Conservation (phyloP, 2,113 vertebrate species). For the Eolophus roseicapilla region DNA sequence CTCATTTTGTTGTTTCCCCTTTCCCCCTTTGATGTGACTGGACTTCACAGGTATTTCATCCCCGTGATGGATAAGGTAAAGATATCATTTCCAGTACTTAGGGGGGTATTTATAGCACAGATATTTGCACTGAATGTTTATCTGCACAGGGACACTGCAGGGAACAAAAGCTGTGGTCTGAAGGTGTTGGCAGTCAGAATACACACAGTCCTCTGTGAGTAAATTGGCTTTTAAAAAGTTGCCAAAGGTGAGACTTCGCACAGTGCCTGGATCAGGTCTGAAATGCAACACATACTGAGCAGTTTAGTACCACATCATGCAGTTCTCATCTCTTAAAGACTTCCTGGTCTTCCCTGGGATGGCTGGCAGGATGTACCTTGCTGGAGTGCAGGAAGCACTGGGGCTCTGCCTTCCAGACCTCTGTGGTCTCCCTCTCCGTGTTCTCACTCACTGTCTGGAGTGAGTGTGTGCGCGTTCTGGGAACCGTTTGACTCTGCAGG, state of each 20-base stretch:
- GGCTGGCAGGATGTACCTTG: not conserved
- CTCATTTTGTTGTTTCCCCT: not conserved
- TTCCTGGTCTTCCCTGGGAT: not conserved
- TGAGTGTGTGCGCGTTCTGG: too few species aligned
- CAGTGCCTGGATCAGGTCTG: not conserved
- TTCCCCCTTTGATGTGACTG: not conserved
- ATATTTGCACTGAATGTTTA: not conserved
- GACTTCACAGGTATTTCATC: not conserved
- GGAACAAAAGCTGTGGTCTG: not conserved
- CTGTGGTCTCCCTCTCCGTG: fast-evolving
- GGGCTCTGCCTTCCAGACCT: not conserved
- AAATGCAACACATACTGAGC: not conserved
- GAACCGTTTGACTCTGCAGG: not conserved
- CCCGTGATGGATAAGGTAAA: not conserved
- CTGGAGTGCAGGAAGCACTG: too few species aligned
- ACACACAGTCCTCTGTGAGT: not conserved
- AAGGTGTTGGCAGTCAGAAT: not conserved
- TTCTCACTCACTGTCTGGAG: not conserved
- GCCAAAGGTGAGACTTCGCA: not conserved
- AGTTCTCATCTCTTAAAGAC: not conserved
- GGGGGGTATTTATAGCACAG: not conserved
- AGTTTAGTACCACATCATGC: fast-evolving
- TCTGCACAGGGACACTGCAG: not conserved
- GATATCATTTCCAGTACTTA: not conserved
- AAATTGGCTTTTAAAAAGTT: not conserved